These are phyloP conservation scores for Orchesellides sinensis DNA, from an alignment of 2,888 invertebrate species.

Conservation along the genomic window DNA sequence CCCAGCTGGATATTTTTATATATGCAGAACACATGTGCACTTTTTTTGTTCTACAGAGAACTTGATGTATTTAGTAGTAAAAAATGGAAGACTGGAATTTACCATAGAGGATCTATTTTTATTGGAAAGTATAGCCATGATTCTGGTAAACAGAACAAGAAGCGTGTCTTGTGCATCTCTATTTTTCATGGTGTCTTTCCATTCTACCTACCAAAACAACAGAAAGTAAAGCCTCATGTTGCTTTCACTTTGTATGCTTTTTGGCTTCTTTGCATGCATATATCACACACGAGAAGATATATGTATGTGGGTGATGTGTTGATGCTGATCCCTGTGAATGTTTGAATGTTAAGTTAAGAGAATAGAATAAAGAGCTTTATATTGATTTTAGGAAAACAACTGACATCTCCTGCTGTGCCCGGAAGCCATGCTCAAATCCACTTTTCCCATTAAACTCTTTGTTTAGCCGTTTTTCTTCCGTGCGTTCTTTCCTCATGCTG, in stretches of 20 bases:
- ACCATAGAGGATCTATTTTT: slow-evolving; percentile 40
- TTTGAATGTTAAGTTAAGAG: slow-evolving; percentile 60
- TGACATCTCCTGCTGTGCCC: slow-evolving; percentile 75
- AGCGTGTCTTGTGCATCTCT: slow-evolving; percentile 14
- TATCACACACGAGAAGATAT: neutral
- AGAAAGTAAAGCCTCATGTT: neutral
- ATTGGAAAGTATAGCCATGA: slow-evolving; percentile 23
- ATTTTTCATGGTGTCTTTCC: slow-evolving; percentile 5
- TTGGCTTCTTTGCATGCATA: slow-evolving; percentile 1
- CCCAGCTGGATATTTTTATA: slow-evolving; percentile 51
- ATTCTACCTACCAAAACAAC: neutral
- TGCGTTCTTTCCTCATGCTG: slow-evolving; percentile 49
- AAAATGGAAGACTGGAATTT: slow-evolving; percentile 30
- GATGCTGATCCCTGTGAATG: slow-evolving; percentile 38
- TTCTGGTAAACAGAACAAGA: slow-evolving; percentile 3
- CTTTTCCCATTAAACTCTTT: slow-evolving; percentile 75
- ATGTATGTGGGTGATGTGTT: neutral
- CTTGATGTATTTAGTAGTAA: slow-evolving; percentile 36
- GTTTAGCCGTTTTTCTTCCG: slow-evolving; percentile 71
- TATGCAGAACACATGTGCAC: slow-evolving; percentile 57
- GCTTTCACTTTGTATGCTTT: neutral
- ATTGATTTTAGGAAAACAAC: slow-evolving; percentile 70
- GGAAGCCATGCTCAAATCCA: slow-evolving; percentile 75
- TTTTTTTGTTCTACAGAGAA: neutral
- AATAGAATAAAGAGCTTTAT: slow-evolving; percentile 56